Evolutionary conservation across 1,140 invertebrate genomes (phyloP).

Genomic region (Ceratosolen fusciceps): DNA sequence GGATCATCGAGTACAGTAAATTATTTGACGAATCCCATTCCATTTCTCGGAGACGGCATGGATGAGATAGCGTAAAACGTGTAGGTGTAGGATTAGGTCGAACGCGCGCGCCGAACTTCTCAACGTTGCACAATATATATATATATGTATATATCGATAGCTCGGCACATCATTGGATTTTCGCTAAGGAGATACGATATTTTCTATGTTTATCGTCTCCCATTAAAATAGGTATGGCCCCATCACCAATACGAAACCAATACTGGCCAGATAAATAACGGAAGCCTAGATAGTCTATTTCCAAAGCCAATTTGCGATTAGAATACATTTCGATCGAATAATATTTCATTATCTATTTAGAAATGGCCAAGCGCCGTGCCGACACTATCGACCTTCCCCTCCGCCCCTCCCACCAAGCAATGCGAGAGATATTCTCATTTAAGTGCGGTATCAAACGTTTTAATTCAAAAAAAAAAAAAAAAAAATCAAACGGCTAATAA

Average conservation of each 20-base stretch:
- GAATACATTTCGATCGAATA: too few species aligned
- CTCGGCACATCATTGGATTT: slow-evolving; percentile 59
- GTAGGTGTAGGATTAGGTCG: slow-evolving; percentile 66
- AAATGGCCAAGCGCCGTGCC: too few species aligned
- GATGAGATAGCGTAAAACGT: slow-evolving; percentile 50
- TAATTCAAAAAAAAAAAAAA: neutral
- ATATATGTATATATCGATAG: too few species aligned
- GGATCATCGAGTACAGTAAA: slow-evolving; percentile 61
- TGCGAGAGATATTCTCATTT: too few species aligned
- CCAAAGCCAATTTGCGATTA: too few species aligned
- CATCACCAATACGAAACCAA: neutral
- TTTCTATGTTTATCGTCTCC: neutral
- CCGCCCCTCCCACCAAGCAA: too few species aligned
- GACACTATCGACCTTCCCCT: too few species aligned
- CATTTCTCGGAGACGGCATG: slow-evolving; percentile 50
- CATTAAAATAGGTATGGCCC: neutral
- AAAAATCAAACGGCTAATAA: too few species aligned
- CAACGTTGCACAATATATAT: slow-evolving; percentile 64
- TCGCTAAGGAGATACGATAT: neutral
- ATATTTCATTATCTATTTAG: too few species aligned
- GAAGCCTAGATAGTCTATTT: neutral
- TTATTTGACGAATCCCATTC: slow-evolving; percentile 67
- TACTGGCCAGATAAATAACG: neutral
- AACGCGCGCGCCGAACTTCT: slow-evolving; percentile 66
- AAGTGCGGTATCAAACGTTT: too few species aligned